These are phyloP conservation scores for Harpegnathos saltator DNA, from an alignment of 1,140 invertebrate species.

Conservation along the genomic window DNA sequence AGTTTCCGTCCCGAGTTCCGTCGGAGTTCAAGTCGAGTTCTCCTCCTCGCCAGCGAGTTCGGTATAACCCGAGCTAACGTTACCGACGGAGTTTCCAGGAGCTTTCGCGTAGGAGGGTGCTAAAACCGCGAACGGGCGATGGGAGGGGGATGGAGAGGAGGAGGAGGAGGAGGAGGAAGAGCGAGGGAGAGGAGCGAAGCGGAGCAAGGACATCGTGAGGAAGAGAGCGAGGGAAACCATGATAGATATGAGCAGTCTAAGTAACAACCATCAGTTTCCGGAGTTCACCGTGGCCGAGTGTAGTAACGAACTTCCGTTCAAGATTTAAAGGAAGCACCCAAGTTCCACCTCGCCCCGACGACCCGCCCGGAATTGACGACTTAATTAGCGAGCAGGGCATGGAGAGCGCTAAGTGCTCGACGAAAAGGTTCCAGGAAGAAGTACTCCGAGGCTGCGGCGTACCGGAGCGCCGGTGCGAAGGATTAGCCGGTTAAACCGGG, in stretches of 20 bases:
- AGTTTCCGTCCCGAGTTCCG: conserved; percentile 76
- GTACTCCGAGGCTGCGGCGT: conserved; percentile 41
- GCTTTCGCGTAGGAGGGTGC: conserved; percentile 66
- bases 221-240: conserved; percentile 59
- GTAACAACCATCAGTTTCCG: conserved; percentile 79
- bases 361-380: conserved; percentile 71
- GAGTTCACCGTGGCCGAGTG: conserved; percentile 69
- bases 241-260: conserved; percentile 82
- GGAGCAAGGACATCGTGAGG: conserved; percentile 4
- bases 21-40: conserved; percentile 59
- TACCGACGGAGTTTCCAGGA: conserved; percentile 63
- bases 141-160: neutral
- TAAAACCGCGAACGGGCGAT: conserved; percentile 70
- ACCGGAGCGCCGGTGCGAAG: conserved; percentile 12
- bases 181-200: conserved; percentile 21
- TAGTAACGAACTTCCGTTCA: conserved; percentile 69
- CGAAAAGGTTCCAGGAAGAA: conserved; percentile 59
- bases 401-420: conserved; percentile 52
- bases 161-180: neutral
- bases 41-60: conserved; percentile 32
- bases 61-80: conserved; percentile 58
- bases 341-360: conserved; percentile 55
- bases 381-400: conserved; percentile 72
- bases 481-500: conserved; percentile 61
- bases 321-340: conserved; percentile 71